These are phyloP conservation scores for Ashinkailepas kermadecensis DNA, from an alignment of 2,888 invertebrate genomes.

Conservation along the genomic window DNA sequence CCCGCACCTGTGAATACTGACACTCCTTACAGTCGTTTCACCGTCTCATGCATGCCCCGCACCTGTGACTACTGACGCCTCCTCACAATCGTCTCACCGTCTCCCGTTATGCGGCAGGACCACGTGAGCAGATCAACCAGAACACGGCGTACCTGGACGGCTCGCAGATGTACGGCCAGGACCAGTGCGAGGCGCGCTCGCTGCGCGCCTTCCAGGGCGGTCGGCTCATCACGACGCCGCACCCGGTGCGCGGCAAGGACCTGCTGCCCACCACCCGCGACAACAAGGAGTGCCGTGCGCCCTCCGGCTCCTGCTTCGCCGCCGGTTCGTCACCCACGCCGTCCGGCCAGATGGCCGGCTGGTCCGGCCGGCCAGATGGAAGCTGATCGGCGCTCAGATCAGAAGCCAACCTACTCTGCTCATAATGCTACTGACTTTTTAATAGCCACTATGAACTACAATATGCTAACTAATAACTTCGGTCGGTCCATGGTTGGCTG, in stretches of 20 bases:
- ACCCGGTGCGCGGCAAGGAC: slow-evolving; percentile 63
- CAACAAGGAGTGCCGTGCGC: slow-evolving; percentile 66
- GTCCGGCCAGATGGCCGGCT: neutral
- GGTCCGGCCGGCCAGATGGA: too few relatives aligned
- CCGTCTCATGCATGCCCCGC: too few relatives aligned
- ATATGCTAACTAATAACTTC: too few relatives aligned
- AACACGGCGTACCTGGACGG: slow-evolving; percentile 83
- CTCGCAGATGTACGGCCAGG: slow-evolving; percentile 84
- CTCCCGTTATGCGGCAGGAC: slow-evolving; percentile 46
- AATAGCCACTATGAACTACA: neutral
- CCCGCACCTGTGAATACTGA: too few relatives aligned
- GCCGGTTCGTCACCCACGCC: slow-evolving; percentile 50
- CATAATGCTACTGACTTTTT: neutral
- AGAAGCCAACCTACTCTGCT: too few relatives aligned
- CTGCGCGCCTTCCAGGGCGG: slow-evolving; percentile 68
- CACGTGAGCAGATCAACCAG: slow-evolving; percentile 88
- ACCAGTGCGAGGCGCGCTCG: slow-evolving; percentile 66
- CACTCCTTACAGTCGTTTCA: too few relatives aligned
- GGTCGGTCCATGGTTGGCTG: too few relatives aligned
- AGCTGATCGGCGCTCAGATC: too few relatives aligned
- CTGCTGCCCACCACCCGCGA: slow-evolving; percentile 65
- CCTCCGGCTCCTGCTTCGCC: slow-evolving; percentile 77
- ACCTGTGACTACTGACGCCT: too few relatives aligned
- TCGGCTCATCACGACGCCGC: slow-evolving; percentile 68
- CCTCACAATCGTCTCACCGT: too few relatives aligned